Conservation (phyloP, 2,113 vertebrate genomes). For the Cebus imitator region DNA sequence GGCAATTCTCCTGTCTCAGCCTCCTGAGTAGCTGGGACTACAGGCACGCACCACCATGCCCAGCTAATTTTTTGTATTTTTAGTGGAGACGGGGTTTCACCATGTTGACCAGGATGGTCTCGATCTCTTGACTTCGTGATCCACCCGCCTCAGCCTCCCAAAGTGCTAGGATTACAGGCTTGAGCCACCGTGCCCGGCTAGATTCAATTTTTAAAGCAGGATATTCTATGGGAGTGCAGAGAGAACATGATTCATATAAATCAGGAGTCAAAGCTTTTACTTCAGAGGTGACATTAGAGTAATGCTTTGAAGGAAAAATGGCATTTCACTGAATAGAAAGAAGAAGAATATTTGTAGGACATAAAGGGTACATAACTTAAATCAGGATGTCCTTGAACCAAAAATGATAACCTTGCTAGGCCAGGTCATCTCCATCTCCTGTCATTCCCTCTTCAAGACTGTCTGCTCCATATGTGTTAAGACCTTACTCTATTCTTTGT, state of each 20-base stretch:
- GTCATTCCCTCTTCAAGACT: neutral
- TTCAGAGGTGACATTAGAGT: neutral
- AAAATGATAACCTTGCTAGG: neutral
- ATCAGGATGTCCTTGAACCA: neutral
- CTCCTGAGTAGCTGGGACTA: too few species aligned
- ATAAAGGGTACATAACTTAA: neutral
- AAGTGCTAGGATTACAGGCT: too few species aligned
- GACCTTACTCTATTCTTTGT: neutral
- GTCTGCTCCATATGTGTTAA: neutral
- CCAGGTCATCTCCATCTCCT: neutral
- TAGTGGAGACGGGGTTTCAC: too few species aligned
- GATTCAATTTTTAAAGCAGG: neutral
- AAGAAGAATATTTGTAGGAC: neutral
- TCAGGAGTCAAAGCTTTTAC: neutral
- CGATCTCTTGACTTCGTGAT: too few species aligned
- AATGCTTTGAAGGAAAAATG: neutral
- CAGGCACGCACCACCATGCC: too few species aligned
- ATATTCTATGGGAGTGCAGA: neutral
- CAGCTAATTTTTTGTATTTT: too few species aligned
- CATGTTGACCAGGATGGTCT: too few species aligned
- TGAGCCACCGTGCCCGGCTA: neutral
- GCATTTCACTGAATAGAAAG: neutral
- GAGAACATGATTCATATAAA: neutral
- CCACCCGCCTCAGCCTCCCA: too few species aligned
- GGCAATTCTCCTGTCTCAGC: too few species aligned